Evolutionary conservation across 2,797 vertebrate species (phyloP).

Genomic region (Nannoperca obscura): DNA sequence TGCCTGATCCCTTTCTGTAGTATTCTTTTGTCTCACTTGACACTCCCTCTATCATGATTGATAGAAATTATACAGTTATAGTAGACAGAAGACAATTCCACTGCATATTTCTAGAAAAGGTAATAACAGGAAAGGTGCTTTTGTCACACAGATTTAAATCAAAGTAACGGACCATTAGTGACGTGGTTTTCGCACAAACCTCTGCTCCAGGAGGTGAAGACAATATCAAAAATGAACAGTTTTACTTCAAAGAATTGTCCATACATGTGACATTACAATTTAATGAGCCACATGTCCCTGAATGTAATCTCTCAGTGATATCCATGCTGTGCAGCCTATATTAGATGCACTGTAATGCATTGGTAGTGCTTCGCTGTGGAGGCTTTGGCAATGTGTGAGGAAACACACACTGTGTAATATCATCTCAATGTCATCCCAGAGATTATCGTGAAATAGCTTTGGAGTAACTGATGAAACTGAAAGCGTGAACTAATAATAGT

Average conservation of each 20-base stretch:
- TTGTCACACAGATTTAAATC: slow-evolving; percentile 78
- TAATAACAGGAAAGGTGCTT: slow-evolving; percentile 77
- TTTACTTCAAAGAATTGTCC: slow-evolving; percentile 69
- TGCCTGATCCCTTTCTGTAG: slow-evolving; percentile 34
- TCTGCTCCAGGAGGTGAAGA: slow-evolving; percentile 63
- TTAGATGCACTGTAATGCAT: slow-evolving; percentile 67
- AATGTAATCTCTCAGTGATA: slow-evolving; percentile 65
- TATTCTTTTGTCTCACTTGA: slow-evolving; percentile 38
- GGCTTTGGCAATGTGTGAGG: slow-evolving; percentile 44
- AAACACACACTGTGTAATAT: slow-evolving; percentile 60
- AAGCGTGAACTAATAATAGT: slow-evolving; percentile 74
- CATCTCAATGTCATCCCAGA: slow-evolving; percentile 75
- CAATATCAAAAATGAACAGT: slow-evolving; percentile 69
- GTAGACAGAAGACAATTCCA: slow-evolving; percentile 56
- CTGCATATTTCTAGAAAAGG: slow-evolving; percentile 57
- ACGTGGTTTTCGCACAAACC: slow-evolving; percentile 56
- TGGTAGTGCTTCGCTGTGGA: slow-evolving; percentile 41
- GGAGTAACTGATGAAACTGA: slow-evolving; percentile 68
- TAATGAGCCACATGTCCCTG: slow-evolving; percentile 75
- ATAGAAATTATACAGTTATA: slow-evolving; percentile 61
- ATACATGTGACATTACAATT: slow-evolving; percentile 72
- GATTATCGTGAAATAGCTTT: slow-evolving; percentile 71
- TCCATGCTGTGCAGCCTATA: slow-evolving; percentile 56
- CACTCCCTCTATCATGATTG: slow-evolving; percentile 57
- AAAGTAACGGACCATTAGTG: slow-evolving; percentile 77